Percentiles rank a stretch among this genome's conserved stretches.
These are phyloP conservation scores for Zaprionus bogoriensis DNA, from an alignment of 2,888 invertebrate genomes.

Conservation along the genomic window DNA sequence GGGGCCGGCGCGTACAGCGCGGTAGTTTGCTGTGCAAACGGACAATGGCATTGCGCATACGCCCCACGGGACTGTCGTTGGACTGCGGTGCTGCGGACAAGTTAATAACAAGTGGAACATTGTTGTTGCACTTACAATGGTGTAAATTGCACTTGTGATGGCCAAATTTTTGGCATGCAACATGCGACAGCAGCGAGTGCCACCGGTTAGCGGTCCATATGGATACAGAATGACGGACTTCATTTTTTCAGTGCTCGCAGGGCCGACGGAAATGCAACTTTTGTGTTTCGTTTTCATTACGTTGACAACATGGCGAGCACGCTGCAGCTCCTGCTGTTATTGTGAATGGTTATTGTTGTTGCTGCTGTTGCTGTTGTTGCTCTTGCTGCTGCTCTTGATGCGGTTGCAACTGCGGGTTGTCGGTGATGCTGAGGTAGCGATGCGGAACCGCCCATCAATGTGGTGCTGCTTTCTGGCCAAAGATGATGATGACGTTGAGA, in stretches of 20 bases:
- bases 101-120: slow-evolving; percentile 15
- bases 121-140: slow-evolving; percentile 85
- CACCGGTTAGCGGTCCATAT: slow-evolving; percentile 83
- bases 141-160: slow-evolving; percentile 88
- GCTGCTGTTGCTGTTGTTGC: slow-evolving; percentile 10
- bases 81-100: not conserved
- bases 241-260: slow-evolving; percentile 81
- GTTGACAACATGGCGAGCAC: slow-evolving; percentile 49
- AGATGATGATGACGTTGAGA: slow-evolving; percentile 1
- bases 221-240: slow-evolving; percentile 84
- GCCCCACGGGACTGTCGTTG: slow-evolving; percentile 22
- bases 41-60: slow-evolving; percentile 49
- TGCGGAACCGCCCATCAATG: slow-evolving; percentile 24
- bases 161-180: slow-evolving; percentile 89
- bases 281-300: slow-evolving; percentile 77
- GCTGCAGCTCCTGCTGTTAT: not conserved
- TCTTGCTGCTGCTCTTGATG: slow-evolving; percentile 3
- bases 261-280: slow-evolving; percentile 56
- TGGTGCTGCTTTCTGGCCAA: no score
- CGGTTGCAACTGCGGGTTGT: slow-evolving; percentile 4
- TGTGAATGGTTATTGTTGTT: not conserved
- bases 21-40: slow-evolving; percentile 1
- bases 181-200: slow-evolving; percentile 85
- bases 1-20: not conserved
- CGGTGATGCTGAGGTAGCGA: slow-evolving; percentile 8